These are phyloP conservation scores for Siderastrea siderea DNA, from an alignment of 92 coral and sea anemone genomes.

Conservation along the genomic window DNA sequence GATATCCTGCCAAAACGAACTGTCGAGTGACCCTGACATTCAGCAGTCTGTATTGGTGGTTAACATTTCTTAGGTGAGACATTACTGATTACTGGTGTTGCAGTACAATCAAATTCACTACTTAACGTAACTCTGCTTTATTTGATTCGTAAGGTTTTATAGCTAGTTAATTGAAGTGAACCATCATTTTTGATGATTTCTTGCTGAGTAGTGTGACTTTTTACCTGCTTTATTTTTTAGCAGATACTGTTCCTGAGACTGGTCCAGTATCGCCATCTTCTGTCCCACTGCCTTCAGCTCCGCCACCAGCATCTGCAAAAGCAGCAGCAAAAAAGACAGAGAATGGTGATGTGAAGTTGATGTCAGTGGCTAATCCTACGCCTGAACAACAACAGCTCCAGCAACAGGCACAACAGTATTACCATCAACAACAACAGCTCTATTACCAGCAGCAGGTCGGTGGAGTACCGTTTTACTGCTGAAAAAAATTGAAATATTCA, in stretches of 20 bases:
- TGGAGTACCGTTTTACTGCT: background rate
- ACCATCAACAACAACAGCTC: constrained; percentile 84
- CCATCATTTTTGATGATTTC: no score
- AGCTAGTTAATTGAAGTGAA: no score
- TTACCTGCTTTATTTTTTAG: background rate
- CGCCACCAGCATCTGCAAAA: constrained; percentile 79
- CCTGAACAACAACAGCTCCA: constrained; percentile 90
- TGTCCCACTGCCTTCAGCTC: constrained; percentile 95
- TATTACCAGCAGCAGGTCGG: constrained; percentile 77
- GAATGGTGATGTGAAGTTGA: constrained; percentile 75
- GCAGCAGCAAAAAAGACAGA: constrained; percentile 53
- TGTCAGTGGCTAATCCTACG: constrained; percentile 85
- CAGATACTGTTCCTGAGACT: constrained; percentile 67
- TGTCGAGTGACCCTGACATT: no score
- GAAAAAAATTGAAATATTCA: background rate
- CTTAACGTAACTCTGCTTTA: no score
- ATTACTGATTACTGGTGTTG: no score
- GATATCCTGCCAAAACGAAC: no score
- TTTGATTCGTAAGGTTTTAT: no score
- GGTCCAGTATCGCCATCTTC: constrained; percentile 95
- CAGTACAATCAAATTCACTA: no score
- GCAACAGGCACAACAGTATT: constrained; percentile 86
- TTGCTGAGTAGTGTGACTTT: background rate
- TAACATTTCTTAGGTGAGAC: no score
- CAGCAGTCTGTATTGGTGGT: no score